These are phyloP conservation scores for Micromys minutus DNA, from an alignment of 2,113 vertebrate species.

Conservation along the genomic window DNA sequence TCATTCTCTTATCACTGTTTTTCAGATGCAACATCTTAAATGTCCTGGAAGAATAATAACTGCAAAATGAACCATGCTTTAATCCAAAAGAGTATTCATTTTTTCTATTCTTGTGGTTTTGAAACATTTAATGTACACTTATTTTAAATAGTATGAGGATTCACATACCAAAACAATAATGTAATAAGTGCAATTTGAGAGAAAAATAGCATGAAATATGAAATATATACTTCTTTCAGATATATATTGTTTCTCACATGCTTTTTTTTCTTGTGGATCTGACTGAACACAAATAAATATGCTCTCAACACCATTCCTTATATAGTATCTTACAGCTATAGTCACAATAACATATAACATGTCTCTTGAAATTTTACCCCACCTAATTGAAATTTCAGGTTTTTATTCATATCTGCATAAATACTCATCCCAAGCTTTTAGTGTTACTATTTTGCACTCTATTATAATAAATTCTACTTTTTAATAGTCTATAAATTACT, in stretches of 20 bases:
- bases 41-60: slow-evolving; percentile 42
- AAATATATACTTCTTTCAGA: neutral
- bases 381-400: neutral
- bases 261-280: neutral
- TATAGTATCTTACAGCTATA: neutral
- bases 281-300: neutral
- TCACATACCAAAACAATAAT: slow-evolving; percentile 33
- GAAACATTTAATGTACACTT: slow-evolving; percentile 53
- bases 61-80: neutral
- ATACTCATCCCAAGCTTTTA: neutral
- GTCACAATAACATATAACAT: neutral
- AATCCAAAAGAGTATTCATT: neutral
- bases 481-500: neutral
- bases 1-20: slow-evolving; percentile 53
- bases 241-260: neutral
- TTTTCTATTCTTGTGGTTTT: neutral
- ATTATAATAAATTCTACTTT: neutral
- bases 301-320: neutral
- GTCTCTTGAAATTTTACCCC: neutral
- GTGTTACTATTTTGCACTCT: neutral
- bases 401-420: neutral
- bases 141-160: slow-evolving; percentile 24
- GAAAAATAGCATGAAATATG: slow-evolving; percentile 57
- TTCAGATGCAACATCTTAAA: slow-evolving; percentile 26
- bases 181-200: slow-evolving; percentile 47